phyloP scores from a whole-genome alignment of 2,113 vertebrate species.

The Rhadina sibilatrix region DNA sequence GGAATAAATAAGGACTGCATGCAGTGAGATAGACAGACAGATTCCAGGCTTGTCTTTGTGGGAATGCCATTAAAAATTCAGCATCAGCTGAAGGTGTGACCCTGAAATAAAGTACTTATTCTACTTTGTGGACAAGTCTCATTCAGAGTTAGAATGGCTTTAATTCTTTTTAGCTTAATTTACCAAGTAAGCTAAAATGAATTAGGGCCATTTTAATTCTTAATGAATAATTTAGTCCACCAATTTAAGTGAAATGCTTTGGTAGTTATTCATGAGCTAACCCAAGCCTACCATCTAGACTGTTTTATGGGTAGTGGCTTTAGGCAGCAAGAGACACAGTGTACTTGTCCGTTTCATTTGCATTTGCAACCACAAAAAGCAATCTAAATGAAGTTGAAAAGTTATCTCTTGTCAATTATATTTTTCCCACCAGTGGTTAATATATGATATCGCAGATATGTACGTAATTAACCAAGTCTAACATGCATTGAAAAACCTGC shows the following conservation, averaged over 20 bases:
- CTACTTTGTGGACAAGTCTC: not conserved
- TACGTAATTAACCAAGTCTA: not conserved
- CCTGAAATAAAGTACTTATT: not conserved
- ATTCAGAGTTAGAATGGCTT: not conserved
- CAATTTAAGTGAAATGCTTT: slow-evolving; percentile 30
- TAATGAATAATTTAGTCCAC: slow-evolving; percentile 39
- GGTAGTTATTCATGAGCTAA: slow-evolving; percentile 30
- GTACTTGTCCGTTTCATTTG: not conserved
- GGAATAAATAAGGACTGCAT: not conserved
- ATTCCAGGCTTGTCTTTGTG: not conserved
- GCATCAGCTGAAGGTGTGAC: not conserved
- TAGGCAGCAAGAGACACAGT: not conserved
- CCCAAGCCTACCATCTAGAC: not conserved
- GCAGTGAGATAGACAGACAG: not conserved
- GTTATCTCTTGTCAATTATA: not conserved
- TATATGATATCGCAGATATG: not conserved
- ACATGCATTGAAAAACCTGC: not conserved
- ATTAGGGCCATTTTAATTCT: slow-evolving; percentile 26
- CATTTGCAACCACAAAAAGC: not conserved
- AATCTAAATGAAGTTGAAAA: not conserved
- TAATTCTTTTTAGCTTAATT: slow-evolving; percentile 34
- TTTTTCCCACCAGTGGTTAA: not conserved
- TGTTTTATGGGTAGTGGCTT: not conserved
- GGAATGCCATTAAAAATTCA: not conserved
- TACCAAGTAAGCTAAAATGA: slow-evolving; percentile 39